These are phyloP conservation scores for Phenganax subtilis DNA, from an alignment of 92 coral and sea anemone species.

Conservation along the genomic window DNA sequence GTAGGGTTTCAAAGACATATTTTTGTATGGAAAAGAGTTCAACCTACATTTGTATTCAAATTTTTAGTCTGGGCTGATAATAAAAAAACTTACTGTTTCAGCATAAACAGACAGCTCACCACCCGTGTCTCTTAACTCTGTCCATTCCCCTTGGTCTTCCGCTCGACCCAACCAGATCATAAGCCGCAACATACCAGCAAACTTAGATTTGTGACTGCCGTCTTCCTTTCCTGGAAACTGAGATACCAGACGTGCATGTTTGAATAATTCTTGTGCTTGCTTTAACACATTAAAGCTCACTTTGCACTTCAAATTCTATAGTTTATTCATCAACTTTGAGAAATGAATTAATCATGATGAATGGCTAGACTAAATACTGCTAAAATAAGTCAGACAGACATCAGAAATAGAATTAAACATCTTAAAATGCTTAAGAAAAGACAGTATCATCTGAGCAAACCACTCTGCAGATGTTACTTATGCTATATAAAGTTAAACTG, in stretches of 20 bases:
- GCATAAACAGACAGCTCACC: slow-evolving; percentile 77
- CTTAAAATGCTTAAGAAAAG: too few species aligned
- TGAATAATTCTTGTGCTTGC: not conserved
- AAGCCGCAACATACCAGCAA: slow-evolving; percentile 75
- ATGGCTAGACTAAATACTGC: too few species aligned
- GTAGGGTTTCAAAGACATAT: not conserved
- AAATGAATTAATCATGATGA: too few species aligned
- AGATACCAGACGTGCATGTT: not conserved
- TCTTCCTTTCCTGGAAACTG: slow-evolving; percentile 3
- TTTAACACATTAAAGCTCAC: too few species aligned
- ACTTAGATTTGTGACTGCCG: slow-evolving; percentile 65
- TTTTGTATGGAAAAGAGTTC: too few species aligned
- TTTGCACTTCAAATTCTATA: too few species aligned
- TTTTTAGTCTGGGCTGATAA: not conserved
- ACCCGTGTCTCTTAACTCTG: slow-evolving; percentile 59
- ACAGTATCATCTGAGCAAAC: too few species aligned
- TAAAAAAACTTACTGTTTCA: slow-evolving; percentile 61
- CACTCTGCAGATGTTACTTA: too few species aligned
- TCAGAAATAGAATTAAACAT: too few species aligned
- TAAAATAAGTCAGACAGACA: too few species aligned
- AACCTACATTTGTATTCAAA: not conserved
- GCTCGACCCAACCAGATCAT: slow-evolving; percentile 83
- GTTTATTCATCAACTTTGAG: too few species aligned
- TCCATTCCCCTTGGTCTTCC: slow-evolving; percentile 71
- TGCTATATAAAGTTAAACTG: too few species aligned